Base-by-base conservation (phyloP, 2,113 vertebrate species). In the Vidua chalybeata region DNA sequence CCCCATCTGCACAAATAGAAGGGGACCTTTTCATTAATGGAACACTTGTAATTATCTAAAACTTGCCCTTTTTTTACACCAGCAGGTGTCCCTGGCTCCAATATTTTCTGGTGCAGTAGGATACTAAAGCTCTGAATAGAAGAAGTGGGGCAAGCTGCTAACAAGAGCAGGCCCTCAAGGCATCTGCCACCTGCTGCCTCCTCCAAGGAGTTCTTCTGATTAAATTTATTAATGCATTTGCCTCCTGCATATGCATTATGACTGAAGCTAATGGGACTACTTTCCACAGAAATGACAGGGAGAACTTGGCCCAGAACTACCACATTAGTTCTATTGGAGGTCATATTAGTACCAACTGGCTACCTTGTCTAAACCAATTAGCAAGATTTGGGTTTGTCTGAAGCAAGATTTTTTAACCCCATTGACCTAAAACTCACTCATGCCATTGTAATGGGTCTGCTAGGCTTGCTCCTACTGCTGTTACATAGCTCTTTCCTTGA, bases 111-210 rank as follows among this genome's bases (percentile, higher is more conserved):
- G 56, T 88, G 61, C 45, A 56, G 64, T 35, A 51, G n/a, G 27
- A 71, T 27, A 77, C 18, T 37, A 67, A 41, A 30, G 20, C 31
- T 68, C 15, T 49, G 33, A 72, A 67, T 33, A 56, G 52, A 89
- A 61, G 86, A 92, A 90, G n/a, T 81, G 35, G 79, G 48, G 48
- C 68, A 86, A 87, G 39, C 67, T 55, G 31, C 30, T 95, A 77
- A 92, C 89, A 85, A 90, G 48, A 95, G 56, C 35, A 81, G 49
- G n/a, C n/a, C 72, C 83, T 93, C 56, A 92, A 95, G 93, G 68
- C 75, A 94, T 91, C 72, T 93, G 72, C 56, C 83, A 90, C 88
- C 83, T 90, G 68, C 92, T 95, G 82, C 59, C 63, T 81, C 45
- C 85, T 92, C 79, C 76, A 75, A 92, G 73, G 88, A 94, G 45